phyloP scores from a whole-genome alignment of 2,888 invertebrate species.

The Spodoptera picta region DNA sequence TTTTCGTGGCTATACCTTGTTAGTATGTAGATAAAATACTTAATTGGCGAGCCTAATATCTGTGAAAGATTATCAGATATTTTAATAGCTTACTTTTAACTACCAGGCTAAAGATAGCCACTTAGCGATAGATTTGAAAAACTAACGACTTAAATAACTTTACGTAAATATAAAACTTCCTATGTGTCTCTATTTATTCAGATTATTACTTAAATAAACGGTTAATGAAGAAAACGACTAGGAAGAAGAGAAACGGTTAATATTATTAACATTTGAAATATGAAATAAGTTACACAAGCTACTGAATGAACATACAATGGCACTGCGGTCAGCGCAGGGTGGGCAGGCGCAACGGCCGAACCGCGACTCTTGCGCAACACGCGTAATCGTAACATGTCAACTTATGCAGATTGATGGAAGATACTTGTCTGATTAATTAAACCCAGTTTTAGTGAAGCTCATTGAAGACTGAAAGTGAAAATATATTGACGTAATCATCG shows the following conservation, averaged over 20 bases:
- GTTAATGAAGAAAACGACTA: too few species aligned
- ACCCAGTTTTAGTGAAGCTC: slow-evolving; percentile 18
- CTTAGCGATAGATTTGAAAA: background rate
- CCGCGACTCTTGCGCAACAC: slow-evolving; percentile 48
- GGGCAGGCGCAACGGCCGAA: slow-evolving; percentile 20
- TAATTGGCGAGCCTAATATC: slow-evolving; percentile 39
- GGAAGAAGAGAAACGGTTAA: background rate
- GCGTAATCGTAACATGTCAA: slow-evolving; percentile 45
- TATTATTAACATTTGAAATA: slow-evolving; percentile 5
- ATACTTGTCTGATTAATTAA: slow-evolving; percentile 38
- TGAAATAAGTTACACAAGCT: slow-evolving; percentile 34
- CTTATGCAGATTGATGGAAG: slow-evolving; percentile 48
- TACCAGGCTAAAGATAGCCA: slow-evolving; percentile 17
- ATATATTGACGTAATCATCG: slow-evolving; percentile 19
- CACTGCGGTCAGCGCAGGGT: slow-evolving; percentile 42
- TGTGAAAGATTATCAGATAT: slow-evolving; percentile 33
- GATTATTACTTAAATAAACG: background rate
- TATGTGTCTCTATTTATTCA: background rate
- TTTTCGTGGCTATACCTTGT: slow-evolving; percentile 29
- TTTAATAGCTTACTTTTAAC: slow-evolving; percentile 21
- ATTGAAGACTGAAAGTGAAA: slow-evolving; percentile 22
- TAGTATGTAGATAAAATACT: slow-evolving; percentile 34
- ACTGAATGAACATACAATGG: slow-evolving; percentile 56
- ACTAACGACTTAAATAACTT: background rate
- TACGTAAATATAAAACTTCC: background rate